These are phyloP conservation scores for Barnardius zonarius DNA, from an alignment of 2,113 vertebrate species.

Conservation along the genomic window DNA sequence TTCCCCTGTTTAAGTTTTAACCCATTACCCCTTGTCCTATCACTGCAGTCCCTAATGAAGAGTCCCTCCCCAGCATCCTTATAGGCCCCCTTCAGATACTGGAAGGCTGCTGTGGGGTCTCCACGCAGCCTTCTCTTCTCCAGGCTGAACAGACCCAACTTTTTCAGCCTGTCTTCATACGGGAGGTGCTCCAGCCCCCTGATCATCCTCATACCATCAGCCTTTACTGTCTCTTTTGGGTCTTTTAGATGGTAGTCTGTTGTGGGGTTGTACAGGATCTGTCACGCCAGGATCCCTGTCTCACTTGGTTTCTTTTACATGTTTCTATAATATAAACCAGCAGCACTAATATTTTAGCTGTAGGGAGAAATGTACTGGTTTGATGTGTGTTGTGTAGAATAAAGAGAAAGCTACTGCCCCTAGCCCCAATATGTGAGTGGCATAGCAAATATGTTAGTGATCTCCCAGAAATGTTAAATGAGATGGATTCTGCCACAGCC, in stretches of 20 bases:
- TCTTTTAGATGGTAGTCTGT: background rate
- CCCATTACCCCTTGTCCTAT: no score
- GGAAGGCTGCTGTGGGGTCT: background rate
- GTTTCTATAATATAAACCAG: background rate
- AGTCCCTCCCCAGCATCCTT: background rate
- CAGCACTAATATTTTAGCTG: slow-evolving; percentile 21
- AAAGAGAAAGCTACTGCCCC: slow-evolving; percentile 44
- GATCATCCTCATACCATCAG: accelerated
- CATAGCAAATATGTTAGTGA: background rate
- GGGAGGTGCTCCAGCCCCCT: background rate
- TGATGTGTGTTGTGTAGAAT: slow-evolving; percentile 25
- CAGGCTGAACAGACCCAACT: background rate
- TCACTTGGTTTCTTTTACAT: slow-evolving; percentile 4
- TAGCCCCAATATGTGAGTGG: slow-evolving; percentile 18
- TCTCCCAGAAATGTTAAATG: slow-evolving; percentile 47
- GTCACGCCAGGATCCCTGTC: background rate
- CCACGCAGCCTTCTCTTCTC: background rate
- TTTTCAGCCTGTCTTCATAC: background rate
- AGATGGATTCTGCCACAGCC: slow-evolving; percentile 25
- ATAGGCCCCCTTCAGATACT: background rate
- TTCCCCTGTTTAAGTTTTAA: no score
- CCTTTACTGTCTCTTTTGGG: background rate
- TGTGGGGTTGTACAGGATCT: background rate
- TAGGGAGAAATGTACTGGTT: slow-evolving; percentile 26
- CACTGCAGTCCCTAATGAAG: no score